These are phyloP conservation scores for Dascyllus trimaculatus DNA, from an alignment of 2,113 vertebrate genomes.

Conservation along the genomic window DNA sequence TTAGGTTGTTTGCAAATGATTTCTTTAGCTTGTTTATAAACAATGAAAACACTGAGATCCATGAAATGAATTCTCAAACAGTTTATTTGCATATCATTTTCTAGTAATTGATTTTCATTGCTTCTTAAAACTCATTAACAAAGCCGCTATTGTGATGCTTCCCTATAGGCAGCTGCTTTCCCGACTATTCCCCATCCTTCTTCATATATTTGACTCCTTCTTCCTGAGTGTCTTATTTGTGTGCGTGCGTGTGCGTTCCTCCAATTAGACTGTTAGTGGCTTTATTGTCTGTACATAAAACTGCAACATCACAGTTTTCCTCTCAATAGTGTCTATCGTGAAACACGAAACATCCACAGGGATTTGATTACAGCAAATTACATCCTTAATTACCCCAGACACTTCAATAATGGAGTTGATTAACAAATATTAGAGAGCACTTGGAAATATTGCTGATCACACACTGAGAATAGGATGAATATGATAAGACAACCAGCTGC, in stretches of 20 bases:
- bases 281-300: slow-evolving; percentile 43
- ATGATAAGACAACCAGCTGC: background rate
- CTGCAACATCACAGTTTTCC: slow-evolving; percentile 18
- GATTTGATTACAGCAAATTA: slow-evolving; percentile 64
- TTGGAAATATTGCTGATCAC: slow-evolving; percentile 31
- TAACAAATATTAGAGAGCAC: slow-evolving; percentile 42
- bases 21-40: background rate
- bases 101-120: slow-evolving; percentile 61
- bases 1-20: background rate
- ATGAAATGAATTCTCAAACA: slow-evolving; percentile 27
- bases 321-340: slow-evolving; percentile 38
- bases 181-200: slow-evolving; percentile 22
- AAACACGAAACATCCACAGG: slow-evolving; percentile 51
- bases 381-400: slow-evolving; percentile 63
- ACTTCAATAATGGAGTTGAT: slow-evolving; percentile 63
- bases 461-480: slow-evolving; percentile 17
- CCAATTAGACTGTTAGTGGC: background rate
- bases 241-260: slow-evolving; percentile 16
- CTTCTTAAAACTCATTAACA: slow-evolving; percentile 55
- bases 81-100: slow-evolving; percentile 66
- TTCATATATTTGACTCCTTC: slow-evolving; percentile 4
- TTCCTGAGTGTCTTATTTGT: background rate
- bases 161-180: slow-evolving; percentile 16
- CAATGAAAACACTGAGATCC: background rate
- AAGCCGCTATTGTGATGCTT: slow-evolving; percentile 34